A percentile compares a stretch with the other conserved stretches of the same genome.
These are phyloP conservation scores for Anniella stebbinsi DNA, from an alignment of 2,797 vertebrate species.

Conservation along the genomic window DNA sequence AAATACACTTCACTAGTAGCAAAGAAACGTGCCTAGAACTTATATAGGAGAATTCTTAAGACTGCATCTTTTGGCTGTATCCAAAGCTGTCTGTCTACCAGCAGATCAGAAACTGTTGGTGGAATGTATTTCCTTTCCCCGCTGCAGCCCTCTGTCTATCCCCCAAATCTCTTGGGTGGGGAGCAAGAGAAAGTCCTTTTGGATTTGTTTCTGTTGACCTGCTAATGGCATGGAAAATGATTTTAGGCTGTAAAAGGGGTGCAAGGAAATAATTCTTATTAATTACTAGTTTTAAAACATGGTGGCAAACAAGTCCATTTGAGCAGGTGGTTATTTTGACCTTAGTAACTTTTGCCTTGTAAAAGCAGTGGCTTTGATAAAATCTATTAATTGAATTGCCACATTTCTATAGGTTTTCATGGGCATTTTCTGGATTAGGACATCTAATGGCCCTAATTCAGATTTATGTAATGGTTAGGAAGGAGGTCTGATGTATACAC, in stretches of 20 bases:
- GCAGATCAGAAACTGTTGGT: too few relatives aligned
- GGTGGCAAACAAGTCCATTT: not conserved
- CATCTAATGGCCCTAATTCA: not conserved
- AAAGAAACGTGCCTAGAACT: not conserved
- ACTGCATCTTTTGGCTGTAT: too few relatives aligned
- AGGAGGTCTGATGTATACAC: not conserved
- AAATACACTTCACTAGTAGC: not conserved
- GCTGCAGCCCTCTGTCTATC: too few relatives aligned
- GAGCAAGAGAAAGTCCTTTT: too few relatives aligned
- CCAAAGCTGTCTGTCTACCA: too few relatives aligned
- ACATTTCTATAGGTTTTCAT: not conserved
- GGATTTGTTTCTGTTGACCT: not conserved
- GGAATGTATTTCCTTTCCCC: too few relatives aligned
- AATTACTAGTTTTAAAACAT: not conserved
- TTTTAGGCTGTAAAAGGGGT: not conserved
- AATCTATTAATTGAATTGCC: not conserved
- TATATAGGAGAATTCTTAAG: too few relatives aligned
- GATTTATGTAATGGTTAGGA: not conserved
- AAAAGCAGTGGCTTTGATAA: not conserved
- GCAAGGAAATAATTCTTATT: not conserved
- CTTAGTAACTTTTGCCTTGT: not conserved
- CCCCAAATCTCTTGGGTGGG: too few relatives aligned
- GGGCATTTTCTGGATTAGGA: too few relatives aligned
- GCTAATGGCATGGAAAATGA: not conserved
- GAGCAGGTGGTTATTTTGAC: not conserved